Evolutionary conservation across 2,797 vertebrate genomes (phyloP), one percentile per base, ranked within the genome.

Genomic region (Podarcis siculus): DNA sequence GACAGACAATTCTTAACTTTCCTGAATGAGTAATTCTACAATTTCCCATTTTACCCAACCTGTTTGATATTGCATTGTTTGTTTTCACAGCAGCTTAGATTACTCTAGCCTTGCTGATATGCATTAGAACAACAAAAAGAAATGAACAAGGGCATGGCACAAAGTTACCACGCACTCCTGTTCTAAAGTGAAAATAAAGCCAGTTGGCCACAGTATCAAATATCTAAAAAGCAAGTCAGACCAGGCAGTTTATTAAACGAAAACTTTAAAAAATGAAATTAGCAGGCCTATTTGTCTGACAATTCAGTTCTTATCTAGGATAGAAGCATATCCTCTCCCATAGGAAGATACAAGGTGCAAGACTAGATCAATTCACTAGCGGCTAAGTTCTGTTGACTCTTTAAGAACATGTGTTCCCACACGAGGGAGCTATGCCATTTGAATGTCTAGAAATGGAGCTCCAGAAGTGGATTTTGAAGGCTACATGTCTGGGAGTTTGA

Each of bases 351-450:
- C 32, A 79, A 66, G 17, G 27, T 82, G 37, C 37, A 87, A 35
- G 37, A 69, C 10, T 32, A 73, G 35, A 79, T 71, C 30, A 32
- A 45, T 88, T 79, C 67, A 72, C 37, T 73, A 78, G 35, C 6
- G 5, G 35, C 32, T 73, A 27, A 75, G 67, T 37, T 5, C 32
- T 55, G 3, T 9, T 5, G 35, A 0, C 1, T 39, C 15, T 0
- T 8, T 25, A 84, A 8, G 25, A 4, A 35, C 5, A 0, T 1
- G 17, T 15, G 86, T 85, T 86, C 93, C 49, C 95, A 94, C 88
- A 1, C 93, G 94, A 91, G 95, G 95, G 94, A 94, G 94, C 90
- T 85, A 13, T 2, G 0, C 1, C 2, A 8, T 89, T 0, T 71
- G 17, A 6, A 0, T n/a, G 37, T 66, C 67, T 73, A 23, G 35